Percentiles rank a stretch among this genome's conserved stretches.
phyloP scores from a whole-genome alignment of 1,140 invertebrate genomes.

The Paraescarpia echinospica region DNA sequence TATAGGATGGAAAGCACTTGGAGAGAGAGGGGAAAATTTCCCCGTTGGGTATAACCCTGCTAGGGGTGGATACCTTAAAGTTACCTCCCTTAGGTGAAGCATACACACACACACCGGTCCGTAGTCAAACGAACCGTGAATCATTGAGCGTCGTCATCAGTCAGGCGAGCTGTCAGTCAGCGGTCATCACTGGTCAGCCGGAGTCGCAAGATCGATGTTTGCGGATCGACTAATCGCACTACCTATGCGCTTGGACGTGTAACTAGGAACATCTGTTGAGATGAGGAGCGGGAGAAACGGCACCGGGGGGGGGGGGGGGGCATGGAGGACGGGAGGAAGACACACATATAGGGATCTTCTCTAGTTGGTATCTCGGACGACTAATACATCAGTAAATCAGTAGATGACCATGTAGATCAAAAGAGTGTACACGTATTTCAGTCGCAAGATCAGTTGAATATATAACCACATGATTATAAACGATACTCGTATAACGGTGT shows the following conservation, averaged over 20 bases:
- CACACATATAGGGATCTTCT: neutral
- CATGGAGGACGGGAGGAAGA: too few species aligned
- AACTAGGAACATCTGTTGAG: neutral
- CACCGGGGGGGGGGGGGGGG: too few species aligned
- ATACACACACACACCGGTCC: too few species aligned
- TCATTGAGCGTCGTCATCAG: neutral
- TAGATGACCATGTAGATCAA: neutral
- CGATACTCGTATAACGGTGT: too few species aligned
- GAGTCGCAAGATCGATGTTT: neutral
- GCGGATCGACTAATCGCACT: neutral
- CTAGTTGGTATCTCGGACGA: neutral
- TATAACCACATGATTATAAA: neutral
- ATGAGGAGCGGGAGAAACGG: too few species aligned
- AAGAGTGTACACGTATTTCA: neutral
- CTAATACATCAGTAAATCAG: neutral
- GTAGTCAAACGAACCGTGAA: neutral
- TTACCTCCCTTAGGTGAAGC: too few species aligned
- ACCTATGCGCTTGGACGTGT: neutral
- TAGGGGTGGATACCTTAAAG: too few species aligned
- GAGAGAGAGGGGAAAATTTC: too few species aligned
- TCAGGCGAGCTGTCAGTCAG: neutral
- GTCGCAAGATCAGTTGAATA: neutral
- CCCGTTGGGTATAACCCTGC: too few species aligned
- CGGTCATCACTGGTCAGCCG: neutral
- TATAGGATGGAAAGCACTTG: too few species aligned